Evolutionary conservation across 1,140 invertebrate genomes (phyloP).

Genomic region (Amphibalanus amphitrite): DNA sequence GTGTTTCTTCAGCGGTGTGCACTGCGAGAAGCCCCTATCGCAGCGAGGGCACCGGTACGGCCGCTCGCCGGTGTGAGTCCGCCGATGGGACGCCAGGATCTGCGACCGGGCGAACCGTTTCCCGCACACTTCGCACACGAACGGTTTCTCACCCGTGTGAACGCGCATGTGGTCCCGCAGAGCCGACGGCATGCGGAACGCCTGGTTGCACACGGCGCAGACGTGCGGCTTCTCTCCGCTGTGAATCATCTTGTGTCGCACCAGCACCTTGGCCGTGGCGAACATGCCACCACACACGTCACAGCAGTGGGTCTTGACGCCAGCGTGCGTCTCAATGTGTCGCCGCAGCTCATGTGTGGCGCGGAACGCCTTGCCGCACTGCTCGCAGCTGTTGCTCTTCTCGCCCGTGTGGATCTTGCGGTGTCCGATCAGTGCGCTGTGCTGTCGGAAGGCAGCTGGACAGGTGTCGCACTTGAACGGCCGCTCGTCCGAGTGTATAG

Average conservation of each 20-base stretch:
- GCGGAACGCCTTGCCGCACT: conserved; percentile 64
- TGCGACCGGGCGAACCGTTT: conserved; percentile 46
- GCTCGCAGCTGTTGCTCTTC: conserved; percentile 19
- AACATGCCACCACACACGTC: too few relatives aligned
- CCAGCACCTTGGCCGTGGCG: too few relatives aligned
- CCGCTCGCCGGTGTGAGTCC: conserved; percentile 26
- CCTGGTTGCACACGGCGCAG: conserved; percentile 55
- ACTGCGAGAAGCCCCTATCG: conserved; percentile 28
- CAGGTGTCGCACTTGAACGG: conserved; percentile 12
- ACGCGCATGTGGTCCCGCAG: conserved; percentile 29
- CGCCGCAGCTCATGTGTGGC: conserved; percentile 56
- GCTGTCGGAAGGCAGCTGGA: conserved; percentile 10
- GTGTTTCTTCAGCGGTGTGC: too few relatives aligned
- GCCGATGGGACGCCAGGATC: conserved; percentile 26
- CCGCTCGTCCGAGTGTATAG: conserved; percentile 9
- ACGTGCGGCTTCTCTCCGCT: conserved; percentile 67
- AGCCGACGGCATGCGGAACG: conserved; percentile 55
- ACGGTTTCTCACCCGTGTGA: conserved; percentile 47
- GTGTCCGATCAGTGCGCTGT: conserved; percentile 14
- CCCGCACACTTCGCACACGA: conserved; percentile 47
- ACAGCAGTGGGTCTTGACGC: too few relatives aligned
- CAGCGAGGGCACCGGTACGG: conserved; percentile 39
- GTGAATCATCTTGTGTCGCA: conserved; percentile 16
- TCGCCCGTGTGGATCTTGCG: conserved; percentile 9
- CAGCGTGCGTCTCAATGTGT: conserved; percentile 32